Evolutionary conservation across 2,797 vertebrate species (phyloP), one percentile per base, ranked within the genome.

Genomic region (Lagocephalus sceleratus): DNA sequence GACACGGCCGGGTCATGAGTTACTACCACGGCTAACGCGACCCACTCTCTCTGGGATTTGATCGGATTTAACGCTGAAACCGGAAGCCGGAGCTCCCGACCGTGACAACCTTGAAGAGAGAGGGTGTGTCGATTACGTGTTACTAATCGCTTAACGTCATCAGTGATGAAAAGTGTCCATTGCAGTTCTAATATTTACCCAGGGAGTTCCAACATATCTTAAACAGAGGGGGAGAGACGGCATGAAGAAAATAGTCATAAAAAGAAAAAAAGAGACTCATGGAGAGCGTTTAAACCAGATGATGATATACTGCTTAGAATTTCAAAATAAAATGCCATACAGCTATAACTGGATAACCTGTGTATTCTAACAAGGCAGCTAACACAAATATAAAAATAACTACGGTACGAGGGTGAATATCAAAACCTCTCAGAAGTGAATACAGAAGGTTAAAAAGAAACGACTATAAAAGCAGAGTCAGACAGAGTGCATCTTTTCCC

Each of bases 201-300:
- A 75, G 51, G 82, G 81, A 80, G 82, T 75, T 76, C 22, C 54
- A 75, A 60, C 77, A 79, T 68, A 76, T 62, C 59, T 69, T 68
- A 61, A 40, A 57, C 59, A 57, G 39, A 44, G 71, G 67, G 46
- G 71, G 39, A 63, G 15, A 48, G 54, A 70, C 47, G 39, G 12
- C 12, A 3, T 35, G 3, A 15, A 29, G 26, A 29, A 9, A 29
- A 29, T 29, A 29, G n/a, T n/a, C n/a, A n/a, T n/a, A n/a, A n/a
- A n/a, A n/a, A n/a, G n/a, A n/a, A n/a, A 35, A 35, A 2, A 35
- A 12, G 32, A 35, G 32, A 12, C 12, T 35, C 12, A 35, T 29
- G 9, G 11, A 29, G 8, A 29, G 11, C 7, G 11, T 29, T 25
- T 25, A 35, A 35, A 35, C 32, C 12, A 35, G 12, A 35, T 35